Base-by-base conservation (phyloP, 2,888 invertebrate species). In the Orchesellides sinensis region DNA sequence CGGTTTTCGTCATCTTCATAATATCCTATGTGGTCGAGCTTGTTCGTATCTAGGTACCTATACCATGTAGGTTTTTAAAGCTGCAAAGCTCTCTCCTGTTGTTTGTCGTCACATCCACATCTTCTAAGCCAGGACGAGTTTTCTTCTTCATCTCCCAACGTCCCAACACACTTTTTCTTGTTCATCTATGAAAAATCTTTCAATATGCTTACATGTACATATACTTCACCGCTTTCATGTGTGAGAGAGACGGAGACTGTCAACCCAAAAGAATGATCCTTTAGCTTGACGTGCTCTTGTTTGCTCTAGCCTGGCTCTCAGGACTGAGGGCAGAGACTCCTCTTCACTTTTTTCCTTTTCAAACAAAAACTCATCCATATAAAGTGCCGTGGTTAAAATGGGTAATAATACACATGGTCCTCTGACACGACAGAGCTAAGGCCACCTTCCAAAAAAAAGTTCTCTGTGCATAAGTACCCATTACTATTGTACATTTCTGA, bases 91-190 rank as follows among this genome's bases (percentile, higher is more conserved):
- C n/a, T n/a, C n/a, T n/a, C n/a, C n/a, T n/a, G n/a, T n/a, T n/a
- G n/a, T n/a, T n/a, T n/a, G n/a, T n/a, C n/a, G n/a, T n/a, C n/a
- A n/a, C n/a, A n/a, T n/a, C n/a, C n/a, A n/a, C n/a, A n/a, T n/a
- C n/a, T n/a, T n/a, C n/a, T n/a, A n/a, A n/a, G n/a, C n/a, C 17
- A 21, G 54, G 54, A 54, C 5, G n/a, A 49, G n/a, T n/a, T n/a
- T n/a, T n/a, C n/a, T n/a, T n/a, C n/a, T n/a, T n/a, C n/a, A n/a
- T n/a, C n/a, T n/a, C n/a, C n/a, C n/a, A n/a, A n/a, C n/a, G n/a
- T n/a, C n/a, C n/a, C n/a, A 63, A 14, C 25, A 49, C 59, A 78
- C 69, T 61, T 78, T 78, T 54, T 69, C 52, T 49, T 54, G 8
- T 69, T 27, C 77, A 59, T 27, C 61, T n/a, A 65, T 5, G 21